Percentiles rank a stretch among this genome's conserved stretches.
phyloP scores from a whole-genome alignment of 2,797 vertebrate species.

The Sebastes kiyomatsui region DNA sequence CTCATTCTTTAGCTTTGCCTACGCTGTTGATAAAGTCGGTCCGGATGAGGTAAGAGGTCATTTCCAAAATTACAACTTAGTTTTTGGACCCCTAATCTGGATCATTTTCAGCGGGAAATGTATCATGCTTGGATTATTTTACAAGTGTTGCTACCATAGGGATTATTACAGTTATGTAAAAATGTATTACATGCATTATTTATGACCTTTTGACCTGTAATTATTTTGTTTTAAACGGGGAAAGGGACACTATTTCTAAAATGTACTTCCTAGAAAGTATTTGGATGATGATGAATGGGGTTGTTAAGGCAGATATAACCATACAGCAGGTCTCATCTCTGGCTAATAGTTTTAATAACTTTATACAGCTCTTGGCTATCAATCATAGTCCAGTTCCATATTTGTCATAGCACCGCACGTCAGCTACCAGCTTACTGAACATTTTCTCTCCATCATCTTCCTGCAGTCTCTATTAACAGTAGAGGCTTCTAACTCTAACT shows the following conservation, averaged over 20 bases:
- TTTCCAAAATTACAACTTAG: conserved; percentile 35
- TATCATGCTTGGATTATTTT: not conserved
- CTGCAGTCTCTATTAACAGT: not conserved
- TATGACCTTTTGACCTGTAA: not conserved
- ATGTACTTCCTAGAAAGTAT: not conserved
- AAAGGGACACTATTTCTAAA: not conserved
- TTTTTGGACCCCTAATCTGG: conserved; percentile 19
- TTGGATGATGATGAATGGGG: not conserved
- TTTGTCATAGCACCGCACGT: not conserved
- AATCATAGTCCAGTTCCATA: not conserved
- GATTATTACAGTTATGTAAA: conserved; percentile 6
- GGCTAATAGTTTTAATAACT: not conserved
- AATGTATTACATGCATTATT: not conserved
- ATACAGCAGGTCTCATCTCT: not conserved
- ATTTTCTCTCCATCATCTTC: conserved; percentile 17
- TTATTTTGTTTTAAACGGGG: not conserved
- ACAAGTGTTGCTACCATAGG: not conserved
- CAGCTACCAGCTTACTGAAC: not conserved
- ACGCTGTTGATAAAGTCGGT: not conserved
- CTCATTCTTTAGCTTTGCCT: not conserved
- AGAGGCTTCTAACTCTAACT: conserved; percentile 3
- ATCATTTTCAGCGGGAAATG: conserved; percentile 7
- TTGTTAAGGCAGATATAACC: not conserved
- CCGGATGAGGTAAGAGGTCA: not conserved
- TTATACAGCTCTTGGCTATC: not conserved